phyloP scores from a whole-genome alignment of 2,113 vertebrate genomes.

The Nothobranchius kuhntae region DNA sequence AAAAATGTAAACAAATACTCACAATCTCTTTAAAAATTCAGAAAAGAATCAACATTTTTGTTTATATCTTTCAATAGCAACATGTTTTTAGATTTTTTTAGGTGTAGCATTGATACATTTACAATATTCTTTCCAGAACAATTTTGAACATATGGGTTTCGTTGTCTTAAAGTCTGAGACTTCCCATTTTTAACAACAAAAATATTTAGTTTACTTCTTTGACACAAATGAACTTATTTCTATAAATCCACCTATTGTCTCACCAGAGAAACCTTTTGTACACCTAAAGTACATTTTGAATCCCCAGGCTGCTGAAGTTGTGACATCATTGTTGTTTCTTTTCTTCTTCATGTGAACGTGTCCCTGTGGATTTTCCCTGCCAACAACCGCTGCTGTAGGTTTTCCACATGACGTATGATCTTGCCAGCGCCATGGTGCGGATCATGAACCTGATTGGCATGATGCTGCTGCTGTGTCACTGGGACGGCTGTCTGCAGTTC shows the following conservation, averaged over 20 bases:
- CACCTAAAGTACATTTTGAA: too few species aligned
- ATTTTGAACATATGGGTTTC: too few species aligned
- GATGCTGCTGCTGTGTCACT: constrained; percentile 99
- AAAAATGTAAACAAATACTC: neutral
- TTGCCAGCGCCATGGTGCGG: constrained; percentile 95
- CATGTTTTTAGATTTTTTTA: too few species aligned
- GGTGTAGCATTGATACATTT: too few species aligned
- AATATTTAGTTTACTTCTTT: too few species aligned
- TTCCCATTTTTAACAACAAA: too few species aligned
- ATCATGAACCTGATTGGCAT: constrained; percentile 97
- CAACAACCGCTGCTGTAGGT: constrained; percentile 80
- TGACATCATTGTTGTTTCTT: constrained; percentile 5
- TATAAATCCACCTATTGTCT: too few species aligned
- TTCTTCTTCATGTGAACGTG: too few species aligned
- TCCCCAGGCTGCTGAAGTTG: neutral
- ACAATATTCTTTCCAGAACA: too few species aligned
- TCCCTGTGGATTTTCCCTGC: constrained; percentile 12
- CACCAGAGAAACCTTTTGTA: too few species aligned
- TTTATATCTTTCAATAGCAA: too few species aligned
- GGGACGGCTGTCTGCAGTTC: constrained; percentile 98
- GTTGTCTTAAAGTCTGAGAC: neutral
- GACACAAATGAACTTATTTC: too few species aligned
- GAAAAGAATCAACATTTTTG: neutral
- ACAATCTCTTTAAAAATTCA: neutral
- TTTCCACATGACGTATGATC: constrained; percentile 99